phyloP scores from a whole-genome alignment of 2,888 invertebrate species.

The Limnephilus marmoratus region DNA sequence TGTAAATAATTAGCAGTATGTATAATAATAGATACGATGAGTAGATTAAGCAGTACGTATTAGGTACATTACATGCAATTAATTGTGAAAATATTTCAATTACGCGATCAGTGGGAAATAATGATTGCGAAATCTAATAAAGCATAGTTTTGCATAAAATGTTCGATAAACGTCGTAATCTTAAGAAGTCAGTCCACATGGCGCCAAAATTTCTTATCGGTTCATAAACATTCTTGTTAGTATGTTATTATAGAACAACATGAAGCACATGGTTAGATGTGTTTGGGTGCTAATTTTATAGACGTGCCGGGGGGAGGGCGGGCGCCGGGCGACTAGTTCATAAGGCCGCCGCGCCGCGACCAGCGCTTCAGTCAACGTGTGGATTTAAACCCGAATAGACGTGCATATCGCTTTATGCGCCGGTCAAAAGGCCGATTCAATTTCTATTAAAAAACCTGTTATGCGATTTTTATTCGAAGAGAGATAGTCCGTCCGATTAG shows the following conservation, averaged over 20 bases:
- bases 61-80: neutral
- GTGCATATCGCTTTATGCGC: conserved; percentile 39
- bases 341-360: conserved; percentile 52
- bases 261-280: conserved; percentile 31
- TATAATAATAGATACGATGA: neutral
- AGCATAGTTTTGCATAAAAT: neutral
- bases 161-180: neutral
- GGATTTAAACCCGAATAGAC: conserved; percentile 15
- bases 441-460: conserved; percentile 59
- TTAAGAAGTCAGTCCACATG: neutral
- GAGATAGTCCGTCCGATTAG: conserved; percentile 52
- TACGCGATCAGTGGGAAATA: neutral
- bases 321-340: conserved; percentile 55
- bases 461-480: conserved; percentile 46
- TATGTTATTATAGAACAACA: conserved; percentile 6
- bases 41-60: neutral
- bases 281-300: conserved; percentile 44
- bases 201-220: neutral
- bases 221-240: conserved; percentile 6
- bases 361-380: conserved; percentile 58
- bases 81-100: neutral
- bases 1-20: no score
- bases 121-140: neutral
- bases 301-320: conserved; percentile 65
- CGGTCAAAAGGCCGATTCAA: conserved; percentile 46